Conservation (phyloP, 2,113 vertebrate genomes). For the Miniopterus natalensis region DNA sequence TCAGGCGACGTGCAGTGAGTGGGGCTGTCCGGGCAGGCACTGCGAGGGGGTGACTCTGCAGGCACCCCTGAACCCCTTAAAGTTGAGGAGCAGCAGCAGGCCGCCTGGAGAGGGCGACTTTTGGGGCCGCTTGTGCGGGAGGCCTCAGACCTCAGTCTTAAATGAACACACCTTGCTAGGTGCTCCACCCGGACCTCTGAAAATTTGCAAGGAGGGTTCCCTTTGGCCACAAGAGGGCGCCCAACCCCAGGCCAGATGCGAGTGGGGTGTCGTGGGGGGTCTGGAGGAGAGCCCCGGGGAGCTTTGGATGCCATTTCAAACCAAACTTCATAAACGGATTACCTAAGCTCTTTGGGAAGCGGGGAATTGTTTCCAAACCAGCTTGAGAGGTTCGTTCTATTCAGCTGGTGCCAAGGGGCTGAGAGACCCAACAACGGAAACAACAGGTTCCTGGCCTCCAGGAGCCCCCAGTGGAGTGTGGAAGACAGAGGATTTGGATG, state of each 20-base stretch:
- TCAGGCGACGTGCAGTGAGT: too few species aligned
- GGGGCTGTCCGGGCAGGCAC: accelerated
- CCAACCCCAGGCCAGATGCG: not conserved
- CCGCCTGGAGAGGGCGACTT: not conserved
- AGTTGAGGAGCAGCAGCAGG: not conserved
- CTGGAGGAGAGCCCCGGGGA: not conserved
- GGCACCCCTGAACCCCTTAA: not conserved
- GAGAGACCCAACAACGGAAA: not conserved
- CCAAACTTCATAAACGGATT: not conserved
- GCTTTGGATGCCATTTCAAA: not conserved
- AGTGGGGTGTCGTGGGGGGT: not conserved
- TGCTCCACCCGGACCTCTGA: not conserved
- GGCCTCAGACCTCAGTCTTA: not conserved
- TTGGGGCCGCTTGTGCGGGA: not conserved
- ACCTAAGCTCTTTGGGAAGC: not conserved
- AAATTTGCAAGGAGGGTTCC: not conserved
- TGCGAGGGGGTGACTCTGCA: not conserved
- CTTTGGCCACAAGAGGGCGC: conserved; percentile 61
- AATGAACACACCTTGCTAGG: not conserved
- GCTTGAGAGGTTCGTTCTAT: not conserved
- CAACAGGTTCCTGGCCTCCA: not conserved
- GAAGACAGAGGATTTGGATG: not conserved
- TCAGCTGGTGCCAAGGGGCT: not conserved
- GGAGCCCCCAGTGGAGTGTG: too few species aligned
- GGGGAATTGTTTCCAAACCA: not conserved